Evolutionary conservation across 2,888 invertebrate genomes (phyloP), one percentile per base, ranked within the genome.

Genomic region (Polietes domitor): DNA sequence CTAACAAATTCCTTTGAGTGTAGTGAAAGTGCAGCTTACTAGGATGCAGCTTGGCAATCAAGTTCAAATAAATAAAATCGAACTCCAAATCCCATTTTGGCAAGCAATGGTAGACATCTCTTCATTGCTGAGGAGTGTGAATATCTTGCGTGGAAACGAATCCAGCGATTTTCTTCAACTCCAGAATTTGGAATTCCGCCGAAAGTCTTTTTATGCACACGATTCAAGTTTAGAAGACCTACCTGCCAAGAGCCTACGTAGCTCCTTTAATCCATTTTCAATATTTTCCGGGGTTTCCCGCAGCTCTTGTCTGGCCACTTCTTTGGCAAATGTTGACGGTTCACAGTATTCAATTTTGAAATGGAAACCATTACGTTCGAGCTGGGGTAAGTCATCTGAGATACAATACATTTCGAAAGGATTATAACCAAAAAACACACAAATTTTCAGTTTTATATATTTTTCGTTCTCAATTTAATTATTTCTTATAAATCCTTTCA

Each of bases 201-300:
- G n/a, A n/a, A n/a, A n/a, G n/a, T n/a, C n/a, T n/a, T n/a, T n/a
- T n/a, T n/a, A n/a, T n/a, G n/a, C n/a, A n/a, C n/a, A 37, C 37
- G 12, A 37, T 37, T 9, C 37, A 37, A n/a, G 9, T 37, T 41
- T 12, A n/a, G n/a, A 12, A 3, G n/a, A n/a, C 47, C 2, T 55
- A 82, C 75, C 82, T 78, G 71, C 32, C 53, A 78, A 32, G 2
- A 82, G 24, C 0, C 0, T 10, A 50, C 71, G 74, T 17, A 82
- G 77, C 55, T 75, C 74, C 0, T 63, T 82, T 15, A 78, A 24
- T 0, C 70, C 53, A 2, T 63, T 70, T 63, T 43, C 63, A 24
- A 78, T 12, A 77, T 78, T 78, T 55, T 78, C 43, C 2, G 77
- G 71, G 0, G 82, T 77, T 71, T 82, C 82, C 12, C 78, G 50